phyloP scores from a whole-genome alignment of 2,113 vertebrate species.

The Corvus moneduloides region DNA sequence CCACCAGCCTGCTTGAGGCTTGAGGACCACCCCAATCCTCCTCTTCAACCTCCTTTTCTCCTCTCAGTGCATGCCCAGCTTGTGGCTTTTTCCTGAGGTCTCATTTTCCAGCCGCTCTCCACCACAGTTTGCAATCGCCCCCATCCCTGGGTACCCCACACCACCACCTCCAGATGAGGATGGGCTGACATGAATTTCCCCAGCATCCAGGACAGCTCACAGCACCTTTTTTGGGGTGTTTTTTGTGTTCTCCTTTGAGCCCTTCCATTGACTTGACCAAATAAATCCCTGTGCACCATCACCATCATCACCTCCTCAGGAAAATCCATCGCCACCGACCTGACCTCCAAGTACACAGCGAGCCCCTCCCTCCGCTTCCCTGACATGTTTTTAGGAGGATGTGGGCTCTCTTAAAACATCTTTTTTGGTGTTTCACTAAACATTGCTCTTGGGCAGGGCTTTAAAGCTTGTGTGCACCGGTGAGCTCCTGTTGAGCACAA shows the following conservation, averaged over 20 bases:
- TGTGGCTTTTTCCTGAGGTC: rapidly evolving
- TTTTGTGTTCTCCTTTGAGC: neutral
- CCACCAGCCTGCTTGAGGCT: neutral
- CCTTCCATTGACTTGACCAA: neutral
- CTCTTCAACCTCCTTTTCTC: neutral
- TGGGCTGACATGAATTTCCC: neutral
- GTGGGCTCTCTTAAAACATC: neutral
- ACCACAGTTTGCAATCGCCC: rapidly evolving
- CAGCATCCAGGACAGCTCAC: neutral
- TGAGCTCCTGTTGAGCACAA: neutral
- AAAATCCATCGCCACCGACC: rapidly evolving
- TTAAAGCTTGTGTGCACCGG: rapidly evolving
- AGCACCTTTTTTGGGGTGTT: neutral
- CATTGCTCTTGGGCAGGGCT: neutral
- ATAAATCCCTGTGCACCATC: neutral
- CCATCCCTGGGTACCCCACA: neutral
- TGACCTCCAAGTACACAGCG: rapidly evolving
- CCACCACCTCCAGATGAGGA: neutral
- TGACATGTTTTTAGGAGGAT: neutral
- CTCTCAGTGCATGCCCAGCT: neutral
- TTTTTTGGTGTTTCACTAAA: neutral
- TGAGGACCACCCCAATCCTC: neutral
- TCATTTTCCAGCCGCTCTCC: rapidly evolving
- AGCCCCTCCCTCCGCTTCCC: neutral
- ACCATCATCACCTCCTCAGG: neutral